Evolutionary conservation across 2,888 invertebrate species (phyloP).

Genomic region (Chrysotoxum bicinctum): DNA sequence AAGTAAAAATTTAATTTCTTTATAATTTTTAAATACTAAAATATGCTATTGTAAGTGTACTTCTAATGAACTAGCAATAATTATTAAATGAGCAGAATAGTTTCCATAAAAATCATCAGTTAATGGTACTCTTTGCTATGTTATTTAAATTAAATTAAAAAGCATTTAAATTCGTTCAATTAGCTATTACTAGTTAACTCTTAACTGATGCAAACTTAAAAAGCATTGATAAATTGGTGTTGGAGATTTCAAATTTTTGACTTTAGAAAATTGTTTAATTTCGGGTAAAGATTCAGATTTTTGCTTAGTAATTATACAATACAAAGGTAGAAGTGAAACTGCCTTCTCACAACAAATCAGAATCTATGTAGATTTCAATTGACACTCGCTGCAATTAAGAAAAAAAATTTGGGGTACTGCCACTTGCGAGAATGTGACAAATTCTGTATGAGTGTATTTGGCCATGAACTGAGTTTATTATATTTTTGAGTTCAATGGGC

Average conservation of each 20-base stretch:
- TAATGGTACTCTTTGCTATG: not conserved
- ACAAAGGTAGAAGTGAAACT: no score
- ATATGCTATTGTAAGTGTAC: not conserved
- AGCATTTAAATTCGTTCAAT: conserved; percentile 1
- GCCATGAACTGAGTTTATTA: no score
- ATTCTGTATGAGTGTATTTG: no score
- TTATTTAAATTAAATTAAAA: not conserved
- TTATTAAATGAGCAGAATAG: not conserved
- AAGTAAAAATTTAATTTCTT: not conserved
- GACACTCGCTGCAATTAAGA: no score
- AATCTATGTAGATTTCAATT: no score
- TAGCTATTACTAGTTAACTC: not conserved
- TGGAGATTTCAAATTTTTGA: not conserved
- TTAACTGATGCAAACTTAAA: not conserved
- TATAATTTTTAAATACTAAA: not conserved
- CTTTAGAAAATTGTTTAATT: no score
- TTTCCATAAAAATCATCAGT: not conserved
- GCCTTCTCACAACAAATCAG: no score
- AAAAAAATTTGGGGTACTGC: no score
- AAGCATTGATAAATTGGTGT: not conserved
- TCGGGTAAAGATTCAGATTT: no score
- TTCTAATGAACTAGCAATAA: not conserved
- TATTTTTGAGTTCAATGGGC: no score
- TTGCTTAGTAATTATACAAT: no score
- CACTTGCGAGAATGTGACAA: no score